Percentiles rank a stretch among this genome's conserved stretches.
These are phyloP conservation scores for Seira ritae DNA, from an alignment of 2,888 invertebrate genomes.

Conservation along the genomic window DNA sequence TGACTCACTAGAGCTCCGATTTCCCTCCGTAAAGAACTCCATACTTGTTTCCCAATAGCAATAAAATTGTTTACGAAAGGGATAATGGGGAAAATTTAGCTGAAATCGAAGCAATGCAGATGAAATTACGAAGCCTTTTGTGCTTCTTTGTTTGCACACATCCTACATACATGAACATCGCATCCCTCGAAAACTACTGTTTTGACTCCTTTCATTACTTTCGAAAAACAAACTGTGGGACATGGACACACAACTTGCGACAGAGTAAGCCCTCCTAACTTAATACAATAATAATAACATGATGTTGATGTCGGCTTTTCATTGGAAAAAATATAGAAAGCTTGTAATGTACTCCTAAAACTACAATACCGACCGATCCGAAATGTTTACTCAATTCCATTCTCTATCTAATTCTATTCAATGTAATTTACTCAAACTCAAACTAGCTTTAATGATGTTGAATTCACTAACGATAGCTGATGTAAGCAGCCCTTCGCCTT, in stretches of 20 bases:
- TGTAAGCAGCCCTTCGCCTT: not conserved
- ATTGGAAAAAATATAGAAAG: not conserved
- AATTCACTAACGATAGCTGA: not conserved
- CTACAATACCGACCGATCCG: conserved; percentile 23
- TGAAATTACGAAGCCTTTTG: not conserved
- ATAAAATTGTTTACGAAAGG: not conserved
- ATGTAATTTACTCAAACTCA: conserved; percentile 4
- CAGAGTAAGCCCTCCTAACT: too few species aligned
- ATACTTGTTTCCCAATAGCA: not conserved
- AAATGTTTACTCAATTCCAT: conserved; percentile 44
- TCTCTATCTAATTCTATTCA: conserved; percentile 24
- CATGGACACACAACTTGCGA: not conserved
- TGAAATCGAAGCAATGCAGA: not conserved
- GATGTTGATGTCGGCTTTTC: not conserved
- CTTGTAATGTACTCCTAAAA: too few species aligned
- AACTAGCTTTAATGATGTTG: conserved; percentile 32
- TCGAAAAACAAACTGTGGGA: not conserved
- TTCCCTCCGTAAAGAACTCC: too few species aligned
- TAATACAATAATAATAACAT: not conserved
- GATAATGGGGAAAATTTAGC: not conserved
- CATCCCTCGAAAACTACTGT: not conserved
- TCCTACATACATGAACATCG: not conserved
- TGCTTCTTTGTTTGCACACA: not conserved
- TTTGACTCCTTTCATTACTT: not conserved
- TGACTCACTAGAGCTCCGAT: too few species aligned